Base-by-base conservation (phyloP, 1,140 invertebrate species). In the Leguminivora glycinivorella region DNA sequence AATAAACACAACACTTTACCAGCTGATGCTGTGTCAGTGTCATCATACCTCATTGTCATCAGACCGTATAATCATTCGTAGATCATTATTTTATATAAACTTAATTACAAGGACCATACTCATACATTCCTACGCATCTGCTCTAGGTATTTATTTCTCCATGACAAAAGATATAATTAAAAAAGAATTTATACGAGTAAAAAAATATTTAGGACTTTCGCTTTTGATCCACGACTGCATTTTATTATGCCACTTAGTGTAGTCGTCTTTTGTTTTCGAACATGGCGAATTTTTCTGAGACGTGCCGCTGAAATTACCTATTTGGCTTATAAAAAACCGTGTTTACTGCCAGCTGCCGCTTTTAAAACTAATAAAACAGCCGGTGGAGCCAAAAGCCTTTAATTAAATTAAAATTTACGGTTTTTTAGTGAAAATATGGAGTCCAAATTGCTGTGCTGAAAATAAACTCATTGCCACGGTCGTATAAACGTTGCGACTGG, bases 221-320 rank as follows among this genome's bases (percentile, higher is more conserved):
- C 17, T 52, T 52, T 52, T 52, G 47, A 5, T 17, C 6, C n/a
- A 14, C 12, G 6, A 12, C 1, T 22, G 47, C 47, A 52, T 52
- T 52, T 52, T 52, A 52, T 52, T 52, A 47, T 5, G n/a, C 43
- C 12, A 19, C 5, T 60, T 22, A n/a, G 58, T 60, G 25, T 5
- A 43, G 40, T 43, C n/a, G n/a, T 19, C 6, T 29, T 63, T 63
- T 26, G 31, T 26, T 63, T 52, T 22, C 47, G 47, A 26, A 63
- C 7, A 14, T 63, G 14, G 25, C 22, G 29, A 63, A 63, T 63
- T 29, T 63, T 29, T 63, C 12, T 29, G 25, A 26, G 9, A 3
- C 31, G 25, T 12, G 47, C 47, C 47, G 47, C 47, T 52, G 4
- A 52, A 52, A 19, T 52, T 52, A 52, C 17, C 10, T 52, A 52